phyloP scores from a whole-genome alignment of 2,113 vertebrate genomes.

The Myodes glareolus region DNA sequence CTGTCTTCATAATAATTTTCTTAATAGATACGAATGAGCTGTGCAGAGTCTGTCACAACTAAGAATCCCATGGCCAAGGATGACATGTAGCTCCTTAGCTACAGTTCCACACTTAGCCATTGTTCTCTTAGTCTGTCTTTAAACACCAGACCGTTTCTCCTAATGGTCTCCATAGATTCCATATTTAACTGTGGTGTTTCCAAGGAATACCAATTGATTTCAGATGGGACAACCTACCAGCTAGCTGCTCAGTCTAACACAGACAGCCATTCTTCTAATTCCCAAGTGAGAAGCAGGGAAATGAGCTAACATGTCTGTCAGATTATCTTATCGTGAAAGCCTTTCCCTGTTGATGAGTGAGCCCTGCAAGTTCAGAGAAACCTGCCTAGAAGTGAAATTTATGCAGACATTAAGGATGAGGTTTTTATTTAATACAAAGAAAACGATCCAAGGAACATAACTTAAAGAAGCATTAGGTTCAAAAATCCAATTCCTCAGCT shows the following conservation, averaged over 20 bases:
- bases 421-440: not conserved
- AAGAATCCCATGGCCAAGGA: not conserved
- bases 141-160: not conserved
- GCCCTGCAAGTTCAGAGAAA: not conserved
- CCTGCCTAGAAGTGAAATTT: not conserved
- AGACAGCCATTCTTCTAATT: not conserved
- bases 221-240: not conserved
- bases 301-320: not conserved
- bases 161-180: not conserved
- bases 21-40: not conserved
- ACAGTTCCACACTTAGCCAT: not conserved
- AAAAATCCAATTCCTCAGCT: not conserved
- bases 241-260: not conserved
- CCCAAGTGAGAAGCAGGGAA: not conserved
- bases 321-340: not conserved
- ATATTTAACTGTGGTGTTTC: conserved; percentile 21
- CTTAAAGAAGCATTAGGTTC: not conserved
- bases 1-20: conserved; percentile 32
- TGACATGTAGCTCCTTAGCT: not conserved
- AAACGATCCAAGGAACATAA: not conserved
- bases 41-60: not conserved
- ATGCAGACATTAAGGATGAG: not conserved
- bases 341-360: not conserved
- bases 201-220: conserved; percentile 8
- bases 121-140: not conserved